A percentile compares a stretch with the other conserved stretches of the same genome.
Conservation (phyloP, 2,797 vertebrate genomes). For the Nasua narica region DNA sequence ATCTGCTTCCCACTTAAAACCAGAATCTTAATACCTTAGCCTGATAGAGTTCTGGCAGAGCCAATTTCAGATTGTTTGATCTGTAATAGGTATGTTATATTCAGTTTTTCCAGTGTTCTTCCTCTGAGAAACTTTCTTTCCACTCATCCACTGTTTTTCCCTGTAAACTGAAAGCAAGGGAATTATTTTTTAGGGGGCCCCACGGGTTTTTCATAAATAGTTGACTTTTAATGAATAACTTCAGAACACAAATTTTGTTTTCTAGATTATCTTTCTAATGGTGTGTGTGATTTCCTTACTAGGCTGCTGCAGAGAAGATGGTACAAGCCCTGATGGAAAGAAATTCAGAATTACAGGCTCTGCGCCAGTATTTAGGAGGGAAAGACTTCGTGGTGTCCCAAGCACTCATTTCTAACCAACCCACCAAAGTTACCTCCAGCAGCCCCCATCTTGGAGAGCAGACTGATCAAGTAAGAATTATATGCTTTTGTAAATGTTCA, state of each 20-base stretch:
- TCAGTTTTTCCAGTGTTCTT: background rate
- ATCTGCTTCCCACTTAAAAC: background rate
- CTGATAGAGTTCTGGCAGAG: background rate
- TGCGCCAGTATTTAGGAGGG: constrained; percentile 85
- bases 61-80: background rate
- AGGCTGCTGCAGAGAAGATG: constrained; percentile 87
- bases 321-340: constrained; percentile 88
- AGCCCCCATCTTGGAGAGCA: constrained; percentile 39
- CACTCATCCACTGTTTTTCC: background rate
- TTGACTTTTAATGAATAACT: background rate
- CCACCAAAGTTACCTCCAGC: background rate
- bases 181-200: background rate
- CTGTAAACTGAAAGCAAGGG: background rate
- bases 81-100: background rate
- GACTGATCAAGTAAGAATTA: constrained; percentile 72
- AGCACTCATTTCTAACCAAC: background rate
- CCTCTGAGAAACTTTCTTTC: background rate
- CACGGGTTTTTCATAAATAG: background rate
- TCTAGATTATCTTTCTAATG: background rate
- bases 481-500: background rate
- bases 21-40: background rate
- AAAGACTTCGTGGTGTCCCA: constrained; percentile 81
- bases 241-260: background rate
- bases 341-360: constrained; percentile 85
- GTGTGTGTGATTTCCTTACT: constrained; percentile 1